A percentile compares a stretch with the other conserved stretches of the same genome.
These are phyloP conservation scores for Pinctada fucata DNA, from an alignment of 2,888 invertebrate species.

Conservation along the genomic window DNA sequence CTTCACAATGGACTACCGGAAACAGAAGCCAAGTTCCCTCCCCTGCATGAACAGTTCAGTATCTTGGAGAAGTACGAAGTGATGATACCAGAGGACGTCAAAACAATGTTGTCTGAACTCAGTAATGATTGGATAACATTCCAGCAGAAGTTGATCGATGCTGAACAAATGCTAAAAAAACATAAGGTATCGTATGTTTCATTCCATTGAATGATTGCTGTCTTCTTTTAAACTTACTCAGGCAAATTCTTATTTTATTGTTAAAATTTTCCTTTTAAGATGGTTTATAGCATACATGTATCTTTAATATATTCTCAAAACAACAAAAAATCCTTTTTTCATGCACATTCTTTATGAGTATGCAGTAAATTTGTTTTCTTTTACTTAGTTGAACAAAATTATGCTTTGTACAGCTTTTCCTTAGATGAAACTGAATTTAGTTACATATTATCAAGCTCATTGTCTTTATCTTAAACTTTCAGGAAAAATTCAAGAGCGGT, in stretches of 20 bases:
- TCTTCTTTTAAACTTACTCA: background rate
- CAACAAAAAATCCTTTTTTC: no score
- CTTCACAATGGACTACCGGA: conserved; percentile 82
- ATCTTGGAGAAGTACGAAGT: conserved; percentile 84
- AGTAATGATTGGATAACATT: conserved; percentile 85
- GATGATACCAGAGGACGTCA: conserved; percentile 81
- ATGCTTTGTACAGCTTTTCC: no score
- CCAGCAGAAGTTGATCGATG: conserved; percentile 83
- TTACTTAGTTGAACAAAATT: no score
- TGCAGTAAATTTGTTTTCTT: no score
- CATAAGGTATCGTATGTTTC: conserved; percentile 80
- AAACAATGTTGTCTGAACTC: conserved; percentile 77
- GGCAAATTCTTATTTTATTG: background rate
- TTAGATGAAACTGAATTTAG: no score
- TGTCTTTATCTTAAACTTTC: conserved; percentile 7
- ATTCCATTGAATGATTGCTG: background rate
- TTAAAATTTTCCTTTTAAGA: no score
- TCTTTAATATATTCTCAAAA: no score
- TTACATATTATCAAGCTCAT: no score
- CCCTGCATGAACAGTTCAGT: conserved; percentile 85
- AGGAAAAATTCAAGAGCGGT: conserved; percentile 80
- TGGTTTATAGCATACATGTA: no score
- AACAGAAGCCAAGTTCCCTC: conserved; percentile 85
- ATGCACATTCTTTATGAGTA: no score
- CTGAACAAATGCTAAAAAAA: conserved; percentile 85